Evolutionary conservation across 2,797 vertebrate species (phyloP).

Genomic region (Pseudochirops corinnae): DNA sequence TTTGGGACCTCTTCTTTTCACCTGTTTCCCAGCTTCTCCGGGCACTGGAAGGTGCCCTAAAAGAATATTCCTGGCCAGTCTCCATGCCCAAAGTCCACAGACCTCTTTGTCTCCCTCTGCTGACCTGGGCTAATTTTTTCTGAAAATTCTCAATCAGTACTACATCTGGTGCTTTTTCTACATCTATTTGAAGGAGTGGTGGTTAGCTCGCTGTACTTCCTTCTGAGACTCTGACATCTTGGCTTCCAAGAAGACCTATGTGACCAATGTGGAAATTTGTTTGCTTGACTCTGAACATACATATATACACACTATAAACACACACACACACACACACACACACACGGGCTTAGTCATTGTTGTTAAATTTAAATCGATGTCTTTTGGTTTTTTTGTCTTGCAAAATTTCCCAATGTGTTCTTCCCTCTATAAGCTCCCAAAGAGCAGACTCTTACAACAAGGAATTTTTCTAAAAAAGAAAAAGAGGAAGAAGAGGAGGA

Average conservation of each 20-base stretch:
- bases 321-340: no score
- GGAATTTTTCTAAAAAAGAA: background rate
- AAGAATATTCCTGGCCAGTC: background rate
- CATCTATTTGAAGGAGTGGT: background rate
- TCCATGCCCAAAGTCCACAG: background rate
- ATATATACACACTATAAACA: background rate
- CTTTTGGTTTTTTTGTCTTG: background rate
- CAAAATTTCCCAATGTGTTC: background rate
- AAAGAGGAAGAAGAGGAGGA: background rate
- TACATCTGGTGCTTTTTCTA: background rate
- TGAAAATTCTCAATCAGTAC: background rate
- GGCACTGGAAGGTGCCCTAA: background rate
- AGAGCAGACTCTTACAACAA: background rate
- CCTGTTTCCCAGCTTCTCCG: background rate
- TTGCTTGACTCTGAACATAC: background rate
- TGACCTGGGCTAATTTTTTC: background rate
- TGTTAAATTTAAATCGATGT: background rate
- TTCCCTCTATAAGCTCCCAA: background rate
- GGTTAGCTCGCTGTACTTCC: background rate
- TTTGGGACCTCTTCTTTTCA: background rate
- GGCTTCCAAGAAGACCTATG: background rate
- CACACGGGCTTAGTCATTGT: background rate
- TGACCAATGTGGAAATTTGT: background rate
- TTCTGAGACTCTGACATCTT: background rate
- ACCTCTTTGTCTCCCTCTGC: background rate